Evolutionary conservation across 2,113 vertebrate genomes (phyloP), one percentile per base, ranked within the genome.

Genomic region (Sardina pilchardus): DNA sequence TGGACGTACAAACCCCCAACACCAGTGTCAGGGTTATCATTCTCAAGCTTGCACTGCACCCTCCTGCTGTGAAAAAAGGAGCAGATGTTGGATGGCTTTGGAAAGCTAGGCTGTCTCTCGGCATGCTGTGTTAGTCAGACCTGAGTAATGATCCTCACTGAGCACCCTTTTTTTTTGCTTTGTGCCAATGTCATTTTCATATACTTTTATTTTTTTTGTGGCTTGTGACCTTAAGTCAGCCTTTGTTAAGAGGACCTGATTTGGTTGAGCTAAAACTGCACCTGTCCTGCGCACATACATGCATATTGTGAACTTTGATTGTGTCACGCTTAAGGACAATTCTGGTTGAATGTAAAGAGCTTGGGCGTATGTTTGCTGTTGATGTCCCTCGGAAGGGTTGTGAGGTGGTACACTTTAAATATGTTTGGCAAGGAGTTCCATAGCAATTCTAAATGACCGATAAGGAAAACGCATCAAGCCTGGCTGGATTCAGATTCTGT

Each of bases 251-350:
- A 78, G 71, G 71, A 17, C 71, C 30, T 78, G 30, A 78, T 78
- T 30, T 78, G 30, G 30, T 78, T 78, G 16, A 75, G 67, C 14
- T 30, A 4, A 34, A 16, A 75, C 30, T 75, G 67, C 67, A 75
- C 67, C 26, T 36, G 67, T 78, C 30, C 30, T 21, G 21, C 56
- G 8, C 59, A 36, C 71, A 36, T 78, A 36, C 30, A 78, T 5
- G 34, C 71, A 36, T 78, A 78, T 78, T 78, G 71, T 78, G 34
- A 78, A 78, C 30, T 78, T 36, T 78, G 71, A 78, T 78, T 78
- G 71, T 78, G 71, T 78, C 26, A 78, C 9, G 63, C n/a, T 26
- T 30, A 71, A 26, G 30, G 63, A 71, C n/a, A 7, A 16, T 78
- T 78, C 26, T 78, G 71, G 30, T 36, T 78, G 14, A 78, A 78